Evolutionary conservation across 2,888 invertebrate genomes (phyloP).

Genomic region (Colletes collaris): DNA sequence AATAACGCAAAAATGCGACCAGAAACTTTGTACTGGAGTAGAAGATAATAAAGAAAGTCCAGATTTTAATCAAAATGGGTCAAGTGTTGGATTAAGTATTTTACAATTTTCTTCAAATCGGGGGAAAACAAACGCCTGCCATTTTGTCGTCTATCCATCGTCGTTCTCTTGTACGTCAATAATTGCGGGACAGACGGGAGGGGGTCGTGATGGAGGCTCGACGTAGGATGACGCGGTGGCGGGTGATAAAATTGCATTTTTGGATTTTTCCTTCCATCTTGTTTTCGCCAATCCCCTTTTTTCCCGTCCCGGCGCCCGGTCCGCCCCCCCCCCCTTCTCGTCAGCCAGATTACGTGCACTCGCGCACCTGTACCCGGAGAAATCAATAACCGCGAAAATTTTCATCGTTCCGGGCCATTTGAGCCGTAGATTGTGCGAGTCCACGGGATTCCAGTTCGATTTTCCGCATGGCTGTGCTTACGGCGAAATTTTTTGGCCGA

Average conservation of each 20-base stretch:
- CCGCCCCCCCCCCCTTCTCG: constrained; percentile 9
- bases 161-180: constrained; percentile 31
- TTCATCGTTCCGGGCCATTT: constrained; percentile 74
- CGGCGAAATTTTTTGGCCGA: constrained; percentile 65
- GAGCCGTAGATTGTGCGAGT: constrained; percentile 69
- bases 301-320: background rate
- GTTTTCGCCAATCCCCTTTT: constrained; percentile 35
- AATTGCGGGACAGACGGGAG: constrained; percentile 16
- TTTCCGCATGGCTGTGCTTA: constrained; percentile 71
- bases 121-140: background rate
- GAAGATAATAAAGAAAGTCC: too few relatives aligned
- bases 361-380: constrained; percentile 69
- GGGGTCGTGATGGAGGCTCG: background rate
- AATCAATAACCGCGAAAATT: constrained; percentile 75
- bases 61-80: too few relatives aligned
- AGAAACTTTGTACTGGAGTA: too few relatives aligned
- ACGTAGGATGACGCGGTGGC: constrained; percentile 1
- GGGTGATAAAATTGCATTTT: constrained; percentile 45
- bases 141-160: constrained; percentile 29
- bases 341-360: constrained; percentile 59
- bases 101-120: too few relatives aligned
- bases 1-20: too few relatives aligned
- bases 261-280: constrained; percentile 32
- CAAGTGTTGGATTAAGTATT: too few relatives aligned
- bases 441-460: constrained; percentile 74